These are phyloP conservation scores for Hylaeus anthracinus DNA, from an alignment of 1,140 invertebrate genomes.

Conservation along the genomic window DNA sequence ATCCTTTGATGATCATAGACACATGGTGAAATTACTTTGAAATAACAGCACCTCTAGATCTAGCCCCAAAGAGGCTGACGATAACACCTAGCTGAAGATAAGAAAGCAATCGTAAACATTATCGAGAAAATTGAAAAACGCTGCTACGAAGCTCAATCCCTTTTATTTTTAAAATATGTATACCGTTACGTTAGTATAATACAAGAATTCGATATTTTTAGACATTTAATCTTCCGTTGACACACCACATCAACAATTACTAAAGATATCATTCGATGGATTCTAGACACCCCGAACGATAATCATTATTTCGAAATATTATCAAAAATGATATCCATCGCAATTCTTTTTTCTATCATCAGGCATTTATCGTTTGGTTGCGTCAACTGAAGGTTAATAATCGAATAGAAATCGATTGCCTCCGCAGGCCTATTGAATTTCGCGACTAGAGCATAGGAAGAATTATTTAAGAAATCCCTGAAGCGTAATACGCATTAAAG, in stretches of 20 bases:
- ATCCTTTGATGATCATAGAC: not conserved
- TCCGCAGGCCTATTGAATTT: not conserved
- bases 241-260: not conserved
- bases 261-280: not conserved
- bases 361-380: not conserved
- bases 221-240: conserved; percentile 31
- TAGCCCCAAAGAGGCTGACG: conserved; percentile 60
- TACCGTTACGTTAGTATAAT: conserved; percentile 13
- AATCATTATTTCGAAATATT: not conserved
- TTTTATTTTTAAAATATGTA: conserved; percentile 6
- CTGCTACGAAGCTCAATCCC: not conserved
- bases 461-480: conserved; percentile 28
- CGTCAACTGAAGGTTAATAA: conserved; percentile 26
- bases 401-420: not conserved
- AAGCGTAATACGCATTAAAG: not conserved
- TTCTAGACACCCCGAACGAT: not conserved
- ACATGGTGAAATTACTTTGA: not conserved
- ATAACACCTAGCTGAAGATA: conserved; percentile 38
- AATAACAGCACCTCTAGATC: conserved; percentile 30
- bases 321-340: too few species aligned
- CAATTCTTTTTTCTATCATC: not conserved
- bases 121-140: not conserved
- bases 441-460: not conserved
- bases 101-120: not conserved
- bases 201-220: conserved; percentile 5